phyloP scores from a whole-genome alignment of 2,888 invertebrate species.

The Galerucella pusilla region DNA sequence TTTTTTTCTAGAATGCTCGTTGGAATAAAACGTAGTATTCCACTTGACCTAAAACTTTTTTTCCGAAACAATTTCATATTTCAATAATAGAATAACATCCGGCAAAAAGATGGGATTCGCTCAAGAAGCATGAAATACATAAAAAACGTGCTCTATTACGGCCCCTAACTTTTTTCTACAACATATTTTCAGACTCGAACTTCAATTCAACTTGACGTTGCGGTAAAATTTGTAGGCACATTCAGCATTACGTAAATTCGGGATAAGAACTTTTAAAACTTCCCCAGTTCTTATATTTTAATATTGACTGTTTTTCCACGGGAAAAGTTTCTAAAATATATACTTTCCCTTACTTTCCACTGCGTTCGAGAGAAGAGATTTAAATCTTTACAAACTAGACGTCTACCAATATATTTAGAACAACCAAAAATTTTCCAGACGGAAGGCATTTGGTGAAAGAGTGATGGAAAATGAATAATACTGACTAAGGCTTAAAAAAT shows the following conservation, averaged over 20 bases:
- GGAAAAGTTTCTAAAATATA: constrained; percentile 16
- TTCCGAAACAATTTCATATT: constrained; percentile 28
- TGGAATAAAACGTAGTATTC: background rate
- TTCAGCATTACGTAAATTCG: constrained; percentile 22
- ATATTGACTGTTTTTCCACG: constrained; percentile 19
- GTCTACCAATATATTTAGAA: too few species aligned
- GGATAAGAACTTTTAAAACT: constrained; percentile 15
- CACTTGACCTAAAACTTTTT: constrained; percentile 13
- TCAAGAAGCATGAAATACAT: constrained; percentile 11
- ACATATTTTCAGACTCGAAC: constrained; percentile 27
- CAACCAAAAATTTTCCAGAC: too few species aligned
- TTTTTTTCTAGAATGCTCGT: background rate
- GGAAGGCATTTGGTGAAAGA: too few species aligned
- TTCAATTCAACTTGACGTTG: constrained; percentile 28
- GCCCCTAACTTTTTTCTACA: constrained; percentile 17
- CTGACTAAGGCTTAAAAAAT: too few species aligned
- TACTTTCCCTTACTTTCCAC: constrained; percentile 1
- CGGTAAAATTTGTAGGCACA: constrained; percentile 32
- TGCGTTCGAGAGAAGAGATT: background rate
- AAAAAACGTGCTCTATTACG: constrained; percentile 17
- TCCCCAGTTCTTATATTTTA: constrained; percentile 25
- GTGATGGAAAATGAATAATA: too few species aligned
- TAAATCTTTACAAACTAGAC: background rate
- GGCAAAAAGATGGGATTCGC: constrained; percentile 14
- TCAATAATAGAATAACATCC: constrained; percentile 23